Evolutionary conservation across 2,113 vertebrate genomes (phyloP), one percentile per base, ranked within the genome.

Genomic region (Crocuta crocuta): DNA sequence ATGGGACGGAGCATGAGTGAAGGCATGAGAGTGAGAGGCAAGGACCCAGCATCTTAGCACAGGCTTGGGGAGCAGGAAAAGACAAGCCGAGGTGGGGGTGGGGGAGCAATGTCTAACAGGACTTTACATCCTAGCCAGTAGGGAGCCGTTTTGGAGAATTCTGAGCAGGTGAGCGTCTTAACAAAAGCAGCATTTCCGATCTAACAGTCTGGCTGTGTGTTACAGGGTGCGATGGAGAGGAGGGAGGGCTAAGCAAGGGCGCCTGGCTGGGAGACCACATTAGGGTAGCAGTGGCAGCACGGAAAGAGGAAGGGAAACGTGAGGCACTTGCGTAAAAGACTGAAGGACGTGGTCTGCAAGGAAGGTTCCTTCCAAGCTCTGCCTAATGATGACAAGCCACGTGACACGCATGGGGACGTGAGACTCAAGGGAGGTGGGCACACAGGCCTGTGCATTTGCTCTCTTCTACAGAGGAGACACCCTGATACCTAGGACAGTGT

Each of bases 141-240:
- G n/a, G 50, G 55, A 90, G 26, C n/a, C 39, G 24, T 0, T 12
- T 7, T 4, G 80, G 88, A 82, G 39, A 15, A 61, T 23, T 39
- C 17, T 2, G 5, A 85, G 61, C 17, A 74, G 31, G 65, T 17
- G 13, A 88, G n/a, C 5, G 24, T 45, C 31, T 68, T 12, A 55
- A 53, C 28, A n/a, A 73, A 23, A 17, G 31, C 8, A 53, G 35
- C 4, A 6, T 13, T 43, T 91, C 10, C 39, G 33, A 28, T n/a
- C 4, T 5, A 63, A 86, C 26, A 21, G 26, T 8, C 68, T 61
- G 68, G 58, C 50, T n/a, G 10, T 35, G 16, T 35, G 35, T 58
- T 35, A 68, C 2, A 31, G 28, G 45, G 33, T 0, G 3, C 39
- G 65, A 0, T 0, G 12, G 39, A 23, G 33, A 4, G 3, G 35